phyloP scores from a whole-genome alignment of 2,888 invertebrate genomes.

The Pterobdella sp. region DNA sequence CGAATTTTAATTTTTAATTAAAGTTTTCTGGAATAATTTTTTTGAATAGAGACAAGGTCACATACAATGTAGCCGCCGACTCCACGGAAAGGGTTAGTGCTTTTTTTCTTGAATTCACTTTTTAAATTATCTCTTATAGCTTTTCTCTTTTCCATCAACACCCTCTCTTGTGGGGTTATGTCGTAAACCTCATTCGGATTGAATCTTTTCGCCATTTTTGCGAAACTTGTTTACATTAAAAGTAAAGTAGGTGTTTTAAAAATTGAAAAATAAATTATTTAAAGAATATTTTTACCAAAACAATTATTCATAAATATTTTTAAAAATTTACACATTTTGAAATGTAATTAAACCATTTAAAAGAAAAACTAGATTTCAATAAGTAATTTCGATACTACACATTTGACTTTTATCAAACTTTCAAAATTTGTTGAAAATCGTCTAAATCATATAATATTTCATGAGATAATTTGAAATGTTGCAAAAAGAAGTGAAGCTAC shows the following conservation, averaged over 20 bases:
- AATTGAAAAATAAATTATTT: not conserved
- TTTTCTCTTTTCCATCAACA: conserved; percentile 59
- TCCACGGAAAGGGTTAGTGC: conserved; percentile 63
- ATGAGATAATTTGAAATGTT: not conserved
- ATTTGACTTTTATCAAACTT: not conserved
- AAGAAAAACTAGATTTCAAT: not conserved
- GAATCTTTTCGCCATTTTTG: conserved; percentile 34
- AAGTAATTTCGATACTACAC: not conserved
- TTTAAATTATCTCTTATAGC: conserved; percentile 59
- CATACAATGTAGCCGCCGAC: conserved; percentile 33
- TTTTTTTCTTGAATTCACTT: conserved; percentile 65
- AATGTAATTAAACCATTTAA: not conserved
- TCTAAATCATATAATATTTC: not conserved
- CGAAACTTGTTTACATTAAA: not conserved
- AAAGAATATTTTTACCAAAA: not conserved
- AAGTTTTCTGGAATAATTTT: not conserved
- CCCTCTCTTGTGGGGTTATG: conserved; percentile 44
- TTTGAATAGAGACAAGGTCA: conserved; percentile 8
- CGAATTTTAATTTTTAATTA: not conserved
- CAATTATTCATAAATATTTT: not conserved
- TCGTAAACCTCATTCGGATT: conserved; percentile 44
- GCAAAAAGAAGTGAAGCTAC: conserved; percentile 17
- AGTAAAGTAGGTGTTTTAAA: not conserved
- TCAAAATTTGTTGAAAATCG: not conserved
- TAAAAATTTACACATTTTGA: not conserved